These are phyloP conservation scores for Wasmannia auropunctata DNA, from an alignment of 1,140 invertebrate species.

Conservation along the genomic window DNA sequence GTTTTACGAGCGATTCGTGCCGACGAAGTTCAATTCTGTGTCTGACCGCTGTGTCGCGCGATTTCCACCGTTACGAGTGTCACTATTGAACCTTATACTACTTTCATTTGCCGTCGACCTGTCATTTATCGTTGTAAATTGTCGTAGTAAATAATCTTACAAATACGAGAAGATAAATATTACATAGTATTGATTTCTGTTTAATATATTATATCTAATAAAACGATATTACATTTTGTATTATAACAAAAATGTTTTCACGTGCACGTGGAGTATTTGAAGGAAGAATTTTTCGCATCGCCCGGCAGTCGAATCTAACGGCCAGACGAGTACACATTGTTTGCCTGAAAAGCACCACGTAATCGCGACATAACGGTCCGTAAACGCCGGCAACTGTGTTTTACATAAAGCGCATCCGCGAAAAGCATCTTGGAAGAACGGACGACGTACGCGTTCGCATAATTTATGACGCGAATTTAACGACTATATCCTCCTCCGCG, in stretches of 20 bases:
- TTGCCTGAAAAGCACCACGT: constrained; percentile 64
- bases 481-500: constrained; percentile 73
- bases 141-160: background rate
- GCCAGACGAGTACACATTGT: constrained; percentile 54
- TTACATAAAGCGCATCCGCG: constrained; percentile 51
- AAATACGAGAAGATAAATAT: background rate
- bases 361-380: constrained; percentile 72
- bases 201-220: background rate
- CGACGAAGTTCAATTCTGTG: constrained; percentile 62
- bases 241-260: background rate
- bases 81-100: constrained; percentile 60
- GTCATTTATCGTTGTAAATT: background rate
- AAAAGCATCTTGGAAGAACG: constrained; percentile 55
- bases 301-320: constrained; percentile 13
- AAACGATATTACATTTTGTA: background rate
- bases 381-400: constrained; percentile 65
- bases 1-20: constrained; percentile 72
- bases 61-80: constrained; percentile 50
- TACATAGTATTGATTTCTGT: background rate
- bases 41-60: constrained; percentile 43
- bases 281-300: background rate
- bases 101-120: constrained; percentile 19
- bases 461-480: constrained; percentile 80
- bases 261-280: background rate
- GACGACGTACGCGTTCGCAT: constrained; percentile 62